Percentiles rank a stretch among this genome's conserved stretches.
Evolutionary conservation across 2,888 invertebrate genomes (phyloP).

Genomic region (Eristalinus sepulchralis): DNA sequence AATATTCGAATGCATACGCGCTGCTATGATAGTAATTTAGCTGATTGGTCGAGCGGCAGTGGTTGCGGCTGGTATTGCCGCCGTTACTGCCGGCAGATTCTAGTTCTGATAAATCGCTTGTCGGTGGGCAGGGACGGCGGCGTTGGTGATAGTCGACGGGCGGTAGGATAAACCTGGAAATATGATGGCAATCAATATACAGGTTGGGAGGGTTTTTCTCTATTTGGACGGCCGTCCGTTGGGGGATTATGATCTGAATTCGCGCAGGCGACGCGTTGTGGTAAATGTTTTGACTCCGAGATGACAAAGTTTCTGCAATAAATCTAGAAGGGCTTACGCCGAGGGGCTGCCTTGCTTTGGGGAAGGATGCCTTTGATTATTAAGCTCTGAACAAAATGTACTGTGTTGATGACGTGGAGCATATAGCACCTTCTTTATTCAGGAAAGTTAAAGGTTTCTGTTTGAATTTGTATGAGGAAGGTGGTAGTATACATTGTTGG

Average conservation of each 20-base stretch:
- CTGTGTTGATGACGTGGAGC: no score
- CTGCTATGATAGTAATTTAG: conserved; percentile 59
- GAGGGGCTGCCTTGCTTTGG: background rate
- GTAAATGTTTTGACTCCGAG: conserved; percentile 65
- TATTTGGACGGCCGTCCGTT: conserved; percentile 11
- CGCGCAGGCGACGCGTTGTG: conserved; percentile 4
- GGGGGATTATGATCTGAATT: conserved; percentile 47
- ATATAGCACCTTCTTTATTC: no score
- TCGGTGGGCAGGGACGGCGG: background rate
- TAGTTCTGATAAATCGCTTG: conserved; percentile 67
- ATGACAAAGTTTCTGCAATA: conserved; percentile 48
- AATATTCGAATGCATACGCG: conserved; percentile 67
- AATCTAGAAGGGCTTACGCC: background rate
- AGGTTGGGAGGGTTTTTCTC: conserved; percentile 47
- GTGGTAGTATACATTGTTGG: no score
- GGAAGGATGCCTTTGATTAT: background rate
- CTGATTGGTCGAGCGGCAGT: conserved; percentile 32
- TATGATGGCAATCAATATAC: conserved; percentile 68
- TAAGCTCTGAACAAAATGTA: background rate
- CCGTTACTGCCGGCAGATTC: conserved; percentile 57
- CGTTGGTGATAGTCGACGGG: conserved; percentile 26
- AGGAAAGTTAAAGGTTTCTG: no score
- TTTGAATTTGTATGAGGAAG: no score
- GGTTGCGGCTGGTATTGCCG: conserved; percentile 19
- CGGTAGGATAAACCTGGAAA: conserved; percentile 64